phyloP scores from a whole-genome alignment of 2,888 invertebrate species.

The Ypsolopha scabrella region DNA sequence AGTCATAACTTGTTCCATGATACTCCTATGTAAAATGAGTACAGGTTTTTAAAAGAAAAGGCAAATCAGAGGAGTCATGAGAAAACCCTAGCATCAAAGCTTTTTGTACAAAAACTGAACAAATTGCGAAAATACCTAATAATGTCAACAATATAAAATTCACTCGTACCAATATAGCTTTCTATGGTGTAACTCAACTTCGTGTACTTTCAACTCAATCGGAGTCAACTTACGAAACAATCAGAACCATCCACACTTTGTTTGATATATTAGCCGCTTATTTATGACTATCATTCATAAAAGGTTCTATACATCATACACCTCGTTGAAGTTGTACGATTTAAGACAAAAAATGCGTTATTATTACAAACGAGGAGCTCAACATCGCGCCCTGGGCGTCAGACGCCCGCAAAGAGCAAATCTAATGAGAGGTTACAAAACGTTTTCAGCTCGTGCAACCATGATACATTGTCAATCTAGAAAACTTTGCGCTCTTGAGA shows the following conservation, averaged over 20 bases:
- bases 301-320: conserved; percentile 23
- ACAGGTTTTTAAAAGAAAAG: no score
- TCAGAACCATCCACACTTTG: not conserved
- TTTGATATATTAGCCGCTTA: not conserved
- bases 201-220: no score
- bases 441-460: conserved; percentile 30
- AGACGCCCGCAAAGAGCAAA: conserved; percentile 38
- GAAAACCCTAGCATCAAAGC: no score
- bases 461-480: conserved; percentile 35
- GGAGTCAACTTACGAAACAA: no score
- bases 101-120: no score
- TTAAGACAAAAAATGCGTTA: conserved; percentile 11
- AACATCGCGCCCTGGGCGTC: conserved; percentile 9
- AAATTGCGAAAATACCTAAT: no score
- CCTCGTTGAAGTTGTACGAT: conserved; percentile 1
- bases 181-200: no score
- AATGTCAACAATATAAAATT: no score
- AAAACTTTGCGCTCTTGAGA: conserved; percentile 23
- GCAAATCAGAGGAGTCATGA: no score
- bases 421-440: conserved; percentile 41
- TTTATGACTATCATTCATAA: conserved; percentile 2
- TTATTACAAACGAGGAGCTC: conserved; percentile 18
- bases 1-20: no score
- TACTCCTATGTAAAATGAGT: no score
- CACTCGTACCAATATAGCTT: no score